Percentiles rank a stretch among this genome's conserved stretches.
These are phyloP conservation scores for Oscheius onirici DNA, from an alignment of 2,888 invertebrate species.

Conservation along the genomic window DNA sequence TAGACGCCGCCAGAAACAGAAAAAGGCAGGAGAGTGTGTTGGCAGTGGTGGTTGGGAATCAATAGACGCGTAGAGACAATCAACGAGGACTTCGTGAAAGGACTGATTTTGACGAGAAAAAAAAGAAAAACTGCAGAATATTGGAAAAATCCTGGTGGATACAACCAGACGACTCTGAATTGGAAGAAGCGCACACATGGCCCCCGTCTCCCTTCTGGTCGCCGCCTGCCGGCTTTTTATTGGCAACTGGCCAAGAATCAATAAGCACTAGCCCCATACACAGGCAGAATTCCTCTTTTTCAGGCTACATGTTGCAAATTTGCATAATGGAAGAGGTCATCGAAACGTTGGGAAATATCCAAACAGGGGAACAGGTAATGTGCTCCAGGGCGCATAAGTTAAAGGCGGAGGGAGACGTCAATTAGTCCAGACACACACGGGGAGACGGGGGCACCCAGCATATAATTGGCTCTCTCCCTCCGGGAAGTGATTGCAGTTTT, in stretches of 20 bases:
- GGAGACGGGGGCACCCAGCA: not conserved
- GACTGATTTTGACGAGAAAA: not conserved
- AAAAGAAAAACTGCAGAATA: not conserved
- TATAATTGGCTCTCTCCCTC: conserved; percentile 14
- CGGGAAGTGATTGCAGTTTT: conserved; percentile 9
- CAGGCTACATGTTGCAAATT: conserved; percentile 16
- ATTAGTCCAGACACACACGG: conserved; percentile 14
- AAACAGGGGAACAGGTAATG: not conserved
- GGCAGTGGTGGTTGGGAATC: not conserved
- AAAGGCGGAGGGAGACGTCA: not conserved
- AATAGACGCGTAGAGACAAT: not conserved
- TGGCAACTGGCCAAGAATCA: conserved; percentile 33
- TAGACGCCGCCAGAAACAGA: not conserved
- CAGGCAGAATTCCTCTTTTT: conserved; percentile 4
- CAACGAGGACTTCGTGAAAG: not conserved
- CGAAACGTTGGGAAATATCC: not conserved
- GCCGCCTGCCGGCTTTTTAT: conserved; percentile 25
- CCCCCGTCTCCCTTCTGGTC: not conserved
- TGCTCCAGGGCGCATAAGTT: not conserved
- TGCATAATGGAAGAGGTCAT: conserved; percentile 18
- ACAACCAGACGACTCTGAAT: conserved; percentile 14
- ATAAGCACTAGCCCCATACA: conserved; percentile 20
- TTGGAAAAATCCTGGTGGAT: not conserved
- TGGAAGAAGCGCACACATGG: conserved; percentile 14
- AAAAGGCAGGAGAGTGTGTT: not conserved